Percentiles rank a stretch among this genome's conserved stretches.
Evolutionary conservation across 2,113 vertebrate species (phyloP).

Genomic region (Ageneiosus marmoratus): DNA sequence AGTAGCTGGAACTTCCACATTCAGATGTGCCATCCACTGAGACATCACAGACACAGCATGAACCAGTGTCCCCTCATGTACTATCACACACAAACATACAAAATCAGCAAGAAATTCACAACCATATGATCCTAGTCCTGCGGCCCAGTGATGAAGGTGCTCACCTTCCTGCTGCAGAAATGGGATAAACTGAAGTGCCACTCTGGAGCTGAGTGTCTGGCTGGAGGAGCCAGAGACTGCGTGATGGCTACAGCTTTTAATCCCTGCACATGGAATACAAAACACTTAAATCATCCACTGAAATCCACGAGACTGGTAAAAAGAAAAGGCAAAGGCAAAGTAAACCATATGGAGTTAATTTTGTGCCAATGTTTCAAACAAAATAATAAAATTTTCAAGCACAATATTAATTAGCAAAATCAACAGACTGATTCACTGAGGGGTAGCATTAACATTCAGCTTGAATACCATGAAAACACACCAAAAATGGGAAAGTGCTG

Average conservation of each 20-base stretch:
- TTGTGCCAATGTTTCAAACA: neutral
- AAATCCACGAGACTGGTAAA: neutral
- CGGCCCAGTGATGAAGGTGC: neutral
- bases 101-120: neutral
- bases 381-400: neutral
- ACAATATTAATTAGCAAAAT: too few relatives aligned
- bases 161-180: constrained; percentile 97
- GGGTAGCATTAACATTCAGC: too few relatives aligned
- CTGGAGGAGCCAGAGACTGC: constrained; percentile 85
- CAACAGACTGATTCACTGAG: too few relatives aligned
- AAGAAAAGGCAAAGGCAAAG: neutral
- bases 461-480: too few relatives aligned
- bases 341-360: neutral
- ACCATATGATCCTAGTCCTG: neutral
- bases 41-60: constrained; percentile 87
- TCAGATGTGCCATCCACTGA: constrained; percentile 89
- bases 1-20: constrained; percentile 82
- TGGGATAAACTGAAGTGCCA: constrained; percentile 89
- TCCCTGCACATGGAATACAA: constrained; percentile 71
- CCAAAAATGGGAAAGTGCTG: too few relatives aligned
- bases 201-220: constrained; percentile 80
- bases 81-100: constrained; percentile 62
- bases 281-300: neutral
- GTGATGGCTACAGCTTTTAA: constrained; percentile 90
- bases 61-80: constrained; percentile 91